Evolutionary conservation across 2,113 vertebrate species (phyloP).

Genomic region (Dromaius novaehollandiae): DNA sequence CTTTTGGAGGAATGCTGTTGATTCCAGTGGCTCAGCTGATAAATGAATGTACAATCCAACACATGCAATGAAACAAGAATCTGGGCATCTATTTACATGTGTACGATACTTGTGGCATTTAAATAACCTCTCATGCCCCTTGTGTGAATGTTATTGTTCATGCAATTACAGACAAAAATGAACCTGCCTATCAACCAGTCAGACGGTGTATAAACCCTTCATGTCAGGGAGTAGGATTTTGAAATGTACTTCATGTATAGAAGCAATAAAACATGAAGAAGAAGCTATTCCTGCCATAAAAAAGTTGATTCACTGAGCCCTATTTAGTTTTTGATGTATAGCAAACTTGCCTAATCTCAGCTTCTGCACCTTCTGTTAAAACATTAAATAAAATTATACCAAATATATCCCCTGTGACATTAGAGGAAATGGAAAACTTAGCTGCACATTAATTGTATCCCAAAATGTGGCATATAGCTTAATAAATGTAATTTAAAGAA

Average conservation of each 20-base stretch:
- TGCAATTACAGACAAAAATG: not conserved
- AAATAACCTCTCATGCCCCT: not conserved
- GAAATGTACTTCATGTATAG: not conserved
- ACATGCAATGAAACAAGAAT: not conserved
- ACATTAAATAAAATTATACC: conserved; percentile 39
- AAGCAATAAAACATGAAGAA: not conserved
- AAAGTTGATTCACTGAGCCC: conserved; percentile 2
- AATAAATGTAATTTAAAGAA: conserved; percentile 32
- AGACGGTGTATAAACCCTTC: not conserved
- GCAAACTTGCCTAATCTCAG: conserved; percentile 4
- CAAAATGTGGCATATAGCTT: not conserved
- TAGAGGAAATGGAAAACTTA: conserved; percentile 35
- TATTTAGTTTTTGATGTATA: conserved; percentile 46
- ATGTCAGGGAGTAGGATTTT: not conserved
- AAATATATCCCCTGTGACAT: conserved; percentile 18
- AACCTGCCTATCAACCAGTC: not conserved
- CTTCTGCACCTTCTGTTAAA: conserved; percentile 28
- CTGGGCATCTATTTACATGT: not conserved
- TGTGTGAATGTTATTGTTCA: not conserved
- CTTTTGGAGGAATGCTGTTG: not conserved
- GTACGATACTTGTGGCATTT: not conserved
- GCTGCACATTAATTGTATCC: not conserved
- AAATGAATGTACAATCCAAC: not conserved
- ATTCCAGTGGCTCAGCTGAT: not conserved
- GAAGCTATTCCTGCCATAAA: not conserved